Base-by-base conservation (phyloP, 1,140 invertebrate genomes). In the Aphelenchoides fujianensis region DNA sequence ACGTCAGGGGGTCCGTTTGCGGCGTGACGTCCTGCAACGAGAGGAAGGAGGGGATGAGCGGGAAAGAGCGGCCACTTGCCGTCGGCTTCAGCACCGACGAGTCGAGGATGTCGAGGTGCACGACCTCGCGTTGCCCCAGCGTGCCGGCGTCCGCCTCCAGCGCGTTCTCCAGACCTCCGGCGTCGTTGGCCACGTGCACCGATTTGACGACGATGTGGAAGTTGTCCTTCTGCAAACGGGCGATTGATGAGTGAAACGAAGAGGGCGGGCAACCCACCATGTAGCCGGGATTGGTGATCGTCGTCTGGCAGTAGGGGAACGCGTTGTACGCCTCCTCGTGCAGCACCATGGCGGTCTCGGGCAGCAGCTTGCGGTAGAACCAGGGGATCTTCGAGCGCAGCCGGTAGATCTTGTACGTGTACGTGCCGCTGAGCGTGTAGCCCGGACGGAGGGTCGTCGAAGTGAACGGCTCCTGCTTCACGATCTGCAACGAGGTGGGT, bases 241-340 rank as follows among this genome's bases (percentile, higher is more conserved):
- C n/a, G n/a, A n/a, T n/a, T n/a, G n/a, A n/a, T n/a, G n/a, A n/a
- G n/a, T n/a, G n/a, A n/a, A n/a, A n/a, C n/a, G n/a, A n/a, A 94
- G 86, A 76, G 81, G 62, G n/a, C n/a, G n/a, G n/a, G n/a, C n/a
- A n/a, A n/a, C n/a, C n/a, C n/a, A 12, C 41, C 41, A 48, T 48
- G 41, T 48, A 48, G 23, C 23, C 41, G 12, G 41, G 41, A 52
- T 96, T 92, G 12, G 77, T 82, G 31, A 81, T 27, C 32, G 80
- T 91, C 75, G 96, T 99, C 88, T 91, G 90, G 88, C 95, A 98
- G 86, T 98, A 99, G 7, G 96, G 96, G 88, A 97, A 99, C 31
- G 96, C 96, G 88, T 99, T 98, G 95, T 96, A 99, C 74, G 95
- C 95, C 87, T 97, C 93, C 88, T 99, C 97, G 83, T 97, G 93